Evolutionary conservation across 2,888 invertebrate genomes (phyloP), one percentile per base, ranked within the genome.

Genomic region (Acanthacorydalis orientalis): DNA sequence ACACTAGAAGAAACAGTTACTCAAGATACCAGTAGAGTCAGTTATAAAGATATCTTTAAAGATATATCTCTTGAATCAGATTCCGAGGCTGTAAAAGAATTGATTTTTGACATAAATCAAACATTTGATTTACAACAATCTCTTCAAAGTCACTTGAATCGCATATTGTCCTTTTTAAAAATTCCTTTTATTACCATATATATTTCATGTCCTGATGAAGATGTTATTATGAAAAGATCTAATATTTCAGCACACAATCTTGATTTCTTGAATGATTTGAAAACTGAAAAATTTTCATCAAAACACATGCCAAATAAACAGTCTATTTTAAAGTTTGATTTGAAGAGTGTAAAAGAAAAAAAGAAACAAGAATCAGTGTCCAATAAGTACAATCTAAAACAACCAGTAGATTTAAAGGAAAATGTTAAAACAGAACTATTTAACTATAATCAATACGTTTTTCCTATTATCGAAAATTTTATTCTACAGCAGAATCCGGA

Each of bases 401-500:
- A 6, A 23, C 23, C 23, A 6, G 2, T 23, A 23, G 23, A 23
- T 23, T 23, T 2, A 6, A 23, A 23, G 23, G 23, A 23, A 23
- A 23, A 23, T 23, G 6, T 23, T 23, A 23, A 23, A 23, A 23
- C 6, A 7, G 73, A 76, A 55, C 58, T 76, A 44, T 70, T 74
- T 54, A 64, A 68, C 51, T 78, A 70, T 50, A 68, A 67, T 55
- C 56, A 60, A 11, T 57, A 64, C 44, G 63, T 72, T 4, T 57
- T 67, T 33, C 63, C 70, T 7, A 61, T 60, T 49, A 63, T 79
- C 37, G 70, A 77, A 55, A 65, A 66, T 37, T 65, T 70, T 58
- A 57, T 78, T 35, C 58, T 72, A 46, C 61, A 67, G 15, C 73
- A 70, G 57, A 64, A 75, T 55, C 72, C 75, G 1, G 70, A 74